Percentiles rank a stretch among this genome's conserved stretches.
Conservation (phyloP, 92 coral and sea anemone genomes). For the Hydrozoanthus gracilis region DNA sequence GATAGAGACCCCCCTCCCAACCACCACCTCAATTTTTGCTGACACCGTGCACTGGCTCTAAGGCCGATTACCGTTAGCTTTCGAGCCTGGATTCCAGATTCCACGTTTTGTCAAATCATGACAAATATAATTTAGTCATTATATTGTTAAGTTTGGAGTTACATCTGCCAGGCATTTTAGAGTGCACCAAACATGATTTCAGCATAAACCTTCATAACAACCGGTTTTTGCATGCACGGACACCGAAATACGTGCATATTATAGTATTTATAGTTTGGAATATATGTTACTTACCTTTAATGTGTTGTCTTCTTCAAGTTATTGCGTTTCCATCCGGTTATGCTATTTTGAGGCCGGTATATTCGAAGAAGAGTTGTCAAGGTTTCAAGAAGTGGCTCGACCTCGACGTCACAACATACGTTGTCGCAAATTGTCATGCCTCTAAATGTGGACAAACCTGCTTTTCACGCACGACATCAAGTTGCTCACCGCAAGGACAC, state of each 20-base stretch:
- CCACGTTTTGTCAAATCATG: constrained; percentile 15
- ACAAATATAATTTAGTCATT: neutral
- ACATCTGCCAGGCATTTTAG: neutral
- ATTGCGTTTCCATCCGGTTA: too few relatives aligned
- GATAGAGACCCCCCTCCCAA: neutral
- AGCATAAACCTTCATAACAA: neutral
- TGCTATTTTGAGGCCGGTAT: too few relatives aligned
- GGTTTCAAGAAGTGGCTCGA: too few relatives aligned
- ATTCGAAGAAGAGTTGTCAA: too few relatives aligned
- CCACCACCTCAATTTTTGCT: neutral
- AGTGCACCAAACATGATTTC: neutral
- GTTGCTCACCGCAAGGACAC: too few relatives aligned
- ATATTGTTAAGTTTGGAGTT: neutral
- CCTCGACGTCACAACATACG: too few relatives aligned
- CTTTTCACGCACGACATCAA: too few relatives aligned
- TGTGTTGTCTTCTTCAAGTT: too few relatives aligned
- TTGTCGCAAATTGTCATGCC: too few relatives aligned
- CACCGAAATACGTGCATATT: neutral
- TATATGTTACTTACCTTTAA: neutral
- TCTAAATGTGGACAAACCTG: too few relatives aligned
- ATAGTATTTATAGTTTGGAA: neutral
- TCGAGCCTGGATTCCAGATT: neutral
- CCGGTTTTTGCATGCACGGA: neutral
- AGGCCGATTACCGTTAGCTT: neutral
- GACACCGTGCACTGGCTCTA: constrained; percentile 3